These are phyloP conservation scores for Gadus chalcogrammus DNA, from an alignment of 2,113 vertebrate genomes.

Conservation along the genomic window DNA sequence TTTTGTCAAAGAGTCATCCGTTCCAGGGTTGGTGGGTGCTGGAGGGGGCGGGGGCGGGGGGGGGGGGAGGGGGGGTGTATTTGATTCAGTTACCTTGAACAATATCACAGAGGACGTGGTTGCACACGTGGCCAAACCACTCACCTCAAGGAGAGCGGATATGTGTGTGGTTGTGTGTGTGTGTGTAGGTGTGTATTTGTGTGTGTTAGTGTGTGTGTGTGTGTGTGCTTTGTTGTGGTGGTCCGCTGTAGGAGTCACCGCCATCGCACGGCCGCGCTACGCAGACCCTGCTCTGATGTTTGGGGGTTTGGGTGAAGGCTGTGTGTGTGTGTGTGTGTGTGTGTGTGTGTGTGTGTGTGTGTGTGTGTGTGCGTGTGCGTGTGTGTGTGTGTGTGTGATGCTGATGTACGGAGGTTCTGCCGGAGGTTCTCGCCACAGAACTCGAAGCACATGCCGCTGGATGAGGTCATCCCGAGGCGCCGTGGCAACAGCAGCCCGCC, in stretches of 20 bases:
- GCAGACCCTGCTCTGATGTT: conserved; percentile 39
- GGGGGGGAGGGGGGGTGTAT: background rate
- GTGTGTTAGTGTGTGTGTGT: too few species aligned
- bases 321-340: conserved; percentile 15
- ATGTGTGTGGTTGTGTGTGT: background rate
- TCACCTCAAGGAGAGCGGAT: conserved; percentile 28
- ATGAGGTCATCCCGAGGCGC: conserved; percentile 44
- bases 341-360: background rate
- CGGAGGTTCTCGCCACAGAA: conserved; percentile 14
- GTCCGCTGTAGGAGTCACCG: conserved; percentile 39
- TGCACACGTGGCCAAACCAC: background rate
- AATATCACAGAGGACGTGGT: background rate
- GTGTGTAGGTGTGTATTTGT: too few species aligned
- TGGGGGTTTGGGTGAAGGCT: conserved; percentile 55
- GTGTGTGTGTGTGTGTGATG: background rate
- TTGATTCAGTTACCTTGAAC: background rate
- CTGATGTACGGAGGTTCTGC: background rate
- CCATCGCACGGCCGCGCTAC: conserved; percentile 27
- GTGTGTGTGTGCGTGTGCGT: conserved; percentile 19
- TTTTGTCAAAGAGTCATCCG: background rate
- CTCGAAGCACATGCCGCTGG: conserved; percentile 7
- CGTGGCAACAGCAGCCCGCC: background rate
- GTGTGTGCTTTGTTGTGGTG: conserved; percentile 52
- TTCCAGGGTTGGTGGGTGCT: background rate
- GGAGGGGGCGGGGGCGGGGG: background rate